A percentile compares a stretch with the other conserved stretches of the same genome.
Conservation (phyloP, 1,140 invertebrate genomes). For the Vanessa atalanta region DNA sequence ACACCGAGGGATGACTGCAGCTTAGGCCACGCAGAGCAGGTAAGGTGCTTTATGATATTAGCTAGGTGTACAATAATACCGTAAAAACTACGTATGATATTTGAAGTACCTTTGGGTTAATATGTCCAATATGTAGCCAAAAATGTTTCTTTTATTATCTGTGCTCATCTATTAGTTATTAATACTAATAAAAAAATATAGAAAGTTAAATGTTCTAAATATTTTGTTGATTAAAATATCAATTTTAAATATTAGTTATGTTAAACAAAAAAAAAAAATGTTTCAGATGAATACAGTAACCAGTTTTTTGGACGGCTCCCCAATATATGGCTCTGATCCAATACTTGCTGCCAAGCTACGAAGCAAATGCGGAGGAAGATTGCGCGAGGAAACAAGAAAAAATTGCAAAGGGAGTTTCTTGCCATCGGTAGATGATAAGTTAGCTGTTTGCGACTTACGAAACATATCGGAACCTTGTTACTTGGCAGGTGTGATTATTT, state of each 20-base stretch:
- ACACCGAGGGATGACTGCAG: conserved; percentile 86
- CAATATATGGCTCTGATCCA: conserved; percentile 83
- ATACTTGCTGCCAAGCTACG: conserved; percentile 76
- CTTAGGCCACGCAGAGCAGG: conserved; percentile 89
- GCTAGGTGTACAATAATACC: no score
- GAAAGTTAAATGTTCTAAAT: no score
- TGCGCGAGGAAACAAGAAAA: conserved; percentile 64
- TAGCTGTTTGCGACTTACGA: conserved; percentile 84
- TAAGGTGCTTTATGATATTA: conserved; percentile 48
- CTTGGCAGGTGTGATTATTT: conserved; percentile 71
- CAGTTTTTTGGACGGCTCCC: conserved; percentile 85
- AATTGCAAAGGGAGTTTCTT: conserved; percentile 79
- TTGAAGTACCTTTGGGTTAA: no score
- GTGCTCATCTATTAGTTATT: no score
- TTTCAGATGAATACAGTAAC: conserved; percentile 86
- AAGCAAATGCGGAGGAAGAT: conserved; percentile 74
- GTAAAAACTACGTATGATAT: no score
- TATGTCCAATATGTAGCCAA: no score
- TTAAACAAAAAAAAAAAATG: background rate
- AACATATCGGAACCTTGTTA: conserved; percentile 84
- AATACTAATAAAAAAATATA: no score
- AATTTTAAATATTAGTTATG: no score
- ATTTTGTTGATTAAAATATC: no score
- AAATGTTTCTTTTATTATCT: no score
- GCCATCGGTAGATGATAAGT: conserved; percentile 83